A percentile compares a stretch with the other conserved stretches of the same genome.
Evolutionary conservation across 2,113 vertebrate species (phyloP).

Genomic region (Takifugu bimaculatus): DNA sequence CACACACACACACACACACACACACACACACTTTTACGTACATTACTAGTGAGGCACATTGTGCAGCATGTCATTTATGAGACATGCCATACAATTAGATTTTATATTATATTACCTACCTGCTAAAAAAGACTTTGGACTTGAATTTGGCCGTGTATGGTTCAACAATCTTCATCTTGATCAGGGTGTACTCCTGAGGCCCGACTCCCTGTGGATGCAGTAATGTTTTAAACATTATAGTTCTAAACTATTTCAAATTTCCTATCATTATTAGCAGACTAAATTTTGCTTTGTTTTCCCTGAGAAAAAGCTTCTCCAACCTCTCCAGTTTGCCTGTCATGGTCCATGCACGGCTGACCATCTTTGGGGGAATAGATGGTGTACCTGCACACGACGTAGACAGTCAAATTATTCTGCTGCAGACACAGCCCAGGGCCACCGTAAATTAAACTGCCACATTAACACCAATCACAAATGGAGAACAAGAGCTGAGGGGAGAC

Average conservation of each 20-base stretch:
- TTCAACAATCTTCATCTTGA: slow-evolving; percentile 94
- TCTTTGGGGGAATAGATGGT: slow-evolving; percentile 98
- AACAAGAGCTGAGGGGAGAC: not conserved
- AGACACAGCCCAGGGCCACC: not conserved
- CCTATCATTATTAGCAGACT: no score
- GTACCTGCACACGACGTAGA: slow-evolving; percentile 74
- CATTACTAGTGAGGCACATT: no score
- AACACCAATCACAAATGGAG: not conserved
- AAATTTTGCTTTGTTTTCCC: no score
- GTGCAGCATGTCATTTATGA: no score
- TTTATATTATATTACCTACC: slow-evolving; percentile 28
- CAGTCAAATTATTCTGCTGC: not conserved
- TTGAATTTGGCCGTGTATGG: slow-evolving; percentile 90
- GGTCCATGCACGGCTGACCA: slow-evolving; percentile 98
- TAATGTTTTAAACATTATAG: not conserved
- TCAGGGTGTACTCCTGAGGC: slow-evolving; percentile 93
- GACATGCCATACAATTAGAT: no score
- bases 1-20: no score
- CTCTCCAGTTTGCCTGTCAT: slow-evolving; percentile 98
- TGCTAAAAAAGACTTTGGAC: slow-evolving; percentile 75
- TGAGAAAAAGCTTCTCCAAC: slow-evolving; percentile 54
- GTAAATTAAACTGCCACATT: not conserved
- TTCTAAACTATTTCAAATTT: slow-evolving; percentile 3
- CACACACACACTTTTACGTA: no score
- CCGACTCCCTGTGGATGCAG: slow-evolving; percentile 83